These are phyloP conservation scores for Spilosoma lubricipeda DNA, from an alignment of 2,888 invertebrate genomes.

Conservation along the genomic window DNA sequence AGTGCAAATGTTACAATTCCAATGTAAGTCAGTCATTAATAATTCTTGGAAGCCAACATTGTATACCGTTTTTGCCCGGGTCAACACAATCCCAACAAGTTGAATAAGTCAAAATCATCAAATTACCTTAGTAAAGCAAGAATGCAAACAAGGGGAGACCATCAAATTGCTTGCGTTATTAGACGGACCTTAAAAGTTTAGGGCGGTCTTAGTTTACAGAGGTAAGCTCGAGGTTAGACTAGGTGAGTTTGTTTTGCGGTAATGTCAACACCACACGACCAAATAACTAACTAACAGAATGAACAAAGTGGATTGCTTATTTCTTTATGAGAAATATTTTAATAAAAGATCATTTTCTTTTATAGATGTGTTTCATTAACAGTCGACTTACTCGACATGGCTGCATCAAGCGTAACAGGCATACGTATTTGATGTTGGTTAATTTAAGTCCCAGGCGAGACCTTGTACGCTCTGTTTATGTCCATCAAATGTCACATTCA, in stretches of 20 bases:
- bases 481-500: constrained; percentile 84
- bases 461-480: constrained; percentile 71
- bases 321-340: constrained; percentile 1
- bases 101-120: constrained; percentile 85
- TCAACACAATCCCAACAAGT: constrained; percentile 70
- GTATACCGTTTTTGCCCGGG: constrained; percentile 51
- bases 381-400: constrained; percentile 16
- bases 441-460: constrained; percentile 68
- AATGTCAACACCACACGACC: constrained; percentile 76
- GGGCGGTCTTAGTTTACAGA: constrained; percentile 81
- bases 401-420: constrained; percentile 31
- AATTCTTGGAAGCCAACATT: constrained; percentile 50
- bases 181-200: constrained; percentile 84
- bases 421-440: constrained; percentile 45
- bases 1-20: constrained; percentile 45
- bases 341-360: constrained; percentile 6
- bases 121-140: constrained; percentile 83
- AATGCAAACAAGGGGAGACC: constrained; percentile 82
- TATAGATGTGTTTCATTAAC: constrained; percentile 15
- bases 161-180: constrained; percentile 84
- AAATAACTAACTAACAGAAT: constrained; percentile 55
- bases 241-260: constrained; percentile 78
- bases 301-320: constrained; percentile 52
- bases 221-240: constrained; percentile 77
- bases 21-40: constrained; percentile 52